Conservation (phyloP, 2,113 vertebrate genomes). For the Rhea americana region DNA sequence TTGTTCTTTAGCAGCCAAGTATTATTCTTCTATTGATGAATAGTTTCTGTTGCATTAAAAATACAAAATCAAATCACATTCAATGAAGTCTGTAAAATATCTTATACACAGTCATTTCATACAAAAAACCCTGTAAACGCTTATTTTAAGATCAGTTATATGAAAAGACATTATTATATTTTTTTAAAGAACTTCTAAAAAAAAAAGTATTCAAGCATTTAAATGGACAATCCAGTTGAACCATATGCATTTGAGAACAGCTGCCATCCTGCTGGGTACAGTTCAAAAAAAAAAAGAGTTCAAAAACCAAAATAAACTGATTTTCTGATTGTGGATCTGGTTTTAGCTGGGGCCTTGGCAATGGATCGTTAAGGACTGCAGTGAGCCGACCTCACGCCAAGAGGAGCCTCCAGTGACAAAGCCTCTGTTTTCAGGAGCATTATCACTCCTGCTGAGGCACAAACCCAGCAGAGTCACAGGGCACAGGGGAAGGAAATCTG, state of each 20-base stretch:
- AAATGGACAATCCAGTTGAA: background rate
- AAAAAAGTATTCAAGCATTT: background rate
- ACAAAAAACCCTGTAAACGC: background rate
- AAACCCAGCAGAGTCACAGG: background rate
- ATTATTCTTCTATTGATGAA: background rate
- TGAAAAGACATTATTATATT: background rate
- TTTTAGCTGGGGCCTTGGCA: background rate
- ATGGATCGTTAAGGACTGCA: background rate
- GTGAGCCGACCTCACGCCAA: background rate
- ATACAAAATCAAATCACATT: background rate
- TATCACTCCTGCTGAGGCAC: background rate
- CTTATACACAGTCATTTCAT: background rate
- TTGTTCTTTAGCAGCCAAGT: background rate
- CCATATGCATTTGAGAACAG: background rate
- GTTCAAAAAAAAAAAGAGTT: background rate
- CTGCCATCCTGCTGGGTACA: background rate
- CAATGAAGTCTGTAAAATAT: background rate
- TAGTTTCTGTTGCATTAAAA: background rate
- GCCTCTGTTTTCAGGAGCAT: background rate
- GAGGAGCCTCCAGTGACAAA: background rate
- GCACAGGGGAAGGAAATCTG: rapidly evolving
- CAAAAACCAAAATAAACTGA: background rate
- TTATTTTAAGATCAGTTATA: background rate
- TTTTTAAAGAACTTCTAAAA: background rate
- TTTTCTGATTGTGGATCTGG: background rate